Conservation (phyloP, 2,797 vertebrate species). For the Oreortyx pictus region DNA sequence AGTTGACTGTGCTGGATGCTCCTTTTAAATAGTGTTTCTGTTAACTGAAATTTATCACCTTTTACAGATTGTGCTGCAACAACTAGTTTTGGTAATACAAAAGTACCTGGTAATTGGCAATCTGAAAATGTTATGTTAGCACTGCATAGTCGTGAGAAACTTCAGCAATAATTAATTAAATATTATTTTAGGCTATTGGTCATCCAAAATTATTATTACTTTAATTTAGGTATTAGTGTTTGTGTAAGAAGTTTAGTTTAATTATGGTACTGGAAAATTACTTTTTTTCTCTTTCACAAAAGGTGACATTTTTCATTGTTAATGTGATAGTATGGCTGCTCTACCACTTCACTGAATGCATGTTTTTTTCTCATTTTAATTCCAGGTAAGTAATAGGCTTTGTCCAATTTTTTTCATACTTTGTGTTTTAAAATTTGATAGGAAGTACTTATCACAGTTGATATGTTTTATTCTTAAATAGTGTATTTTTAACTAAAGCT, state of each 20-base stretch:
- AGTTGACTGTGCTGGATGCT: not conserved
- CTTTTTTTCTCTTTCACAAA: not conserved
- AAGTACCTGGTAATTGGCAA: not conserved
- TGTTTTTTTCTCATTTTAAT: not conserved
- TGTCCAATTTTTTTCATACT: not conserved
- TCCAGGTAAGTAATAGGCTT: not conserved
- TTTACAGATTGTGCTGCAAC: not conserved
- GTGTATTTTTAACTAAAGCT: slow-evolving; percentile 4
- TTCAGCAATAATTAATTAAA: not conserved
- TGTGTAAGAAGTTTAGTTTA: not conserved
- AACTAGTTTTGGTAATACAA: not conserved
- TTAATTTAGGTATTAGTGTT: not conserved
- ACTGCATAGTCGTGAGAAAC: not conserved
- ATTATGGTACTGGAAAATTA: not conserved
- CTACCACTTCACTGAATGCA: not conserved
- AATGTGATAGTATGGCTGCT: not conserved
- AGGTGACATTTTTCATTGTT: not conserved
- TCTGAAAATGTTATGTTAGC: not conserved
- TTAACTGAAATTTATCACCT: not conserved
- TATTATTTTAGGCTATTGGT: not conserved
- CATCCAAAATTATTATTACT: not conserved
- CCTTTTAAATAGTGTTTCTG: not conserved
- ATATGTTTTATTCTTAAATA: not conserved
- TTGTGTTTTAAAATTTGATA: not conserved
- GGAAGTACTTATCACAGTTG: not conserved